Conservation (phyloP, 1,140 invertebrate species). For the Saccostrea glomerata region DNA sequence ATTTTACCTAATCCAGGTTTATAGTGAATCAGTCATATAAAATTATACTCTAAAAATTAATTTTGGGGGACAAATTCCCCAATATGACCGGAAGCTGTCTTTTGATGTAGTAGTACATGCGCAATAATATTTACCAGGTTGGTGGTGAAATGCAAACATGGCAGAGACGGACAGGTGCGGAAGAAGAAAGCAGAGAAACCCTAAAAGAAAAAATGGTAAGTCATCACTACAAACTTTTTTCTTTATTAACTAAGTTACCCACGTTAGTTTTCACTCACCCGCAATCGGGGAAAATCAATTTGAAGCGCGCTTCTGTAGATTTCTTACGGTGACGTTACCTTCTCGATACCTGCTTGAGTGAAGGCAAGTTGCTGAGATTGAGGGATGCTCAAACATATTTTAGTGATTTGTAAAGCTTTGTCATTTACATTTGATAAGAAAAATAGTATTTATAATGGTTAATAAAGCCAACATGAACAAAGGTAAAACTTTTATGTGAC, state of each 20-base stretch:
- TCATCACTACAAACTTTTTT: not conserved
- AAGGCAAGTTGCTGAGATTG: constrained; percentile 33
- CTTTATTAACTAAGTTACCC: not conserved
- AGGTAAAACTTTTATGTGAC: constrained; percentile 34
- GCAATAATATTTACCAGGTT: constrained; percentile 46
- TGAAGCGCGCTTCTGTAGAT: constrained; percentile 3
- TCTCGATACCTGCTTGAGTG: constrained; percentile 31
- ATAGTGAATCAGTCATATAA: no score
- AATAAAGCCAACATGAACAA: not conserved
- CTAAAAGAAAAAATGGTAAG: constrained; percentile 61
- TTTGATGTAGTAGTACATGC: constrained; percentile 43
- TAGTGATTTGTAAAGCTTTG: not conserved
- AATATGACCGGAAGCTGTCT: constrained; percentile 42
- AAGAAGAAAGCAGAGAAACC: constrained; percentile 58
- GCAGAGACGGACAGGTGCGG: constrained; percentile 60
- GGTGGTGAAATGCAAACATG: constrained; percentile 54
- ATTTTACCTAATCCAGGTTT: constrained; percentile 39
- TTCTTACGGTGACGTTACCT: constrained; percentile 38
- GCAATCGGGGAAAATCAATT: not conserved
- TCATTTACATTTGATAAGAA: not conserved
- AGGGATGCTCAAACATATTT: constrained; percentile 22
- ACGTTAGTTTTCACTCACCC: constrained; percentile 33
- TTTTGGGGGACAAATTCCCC: not conserved
- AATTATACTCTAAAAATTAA: not conserved
- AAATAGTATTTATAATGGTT: not conserved